A percentile compares a stretch with the other conserved stretches of the same genome.
Evolutionary conservation across 2,113 vertebrate genomes (phyloP).

Genomic region (Madoqua kirkii): DNA sequence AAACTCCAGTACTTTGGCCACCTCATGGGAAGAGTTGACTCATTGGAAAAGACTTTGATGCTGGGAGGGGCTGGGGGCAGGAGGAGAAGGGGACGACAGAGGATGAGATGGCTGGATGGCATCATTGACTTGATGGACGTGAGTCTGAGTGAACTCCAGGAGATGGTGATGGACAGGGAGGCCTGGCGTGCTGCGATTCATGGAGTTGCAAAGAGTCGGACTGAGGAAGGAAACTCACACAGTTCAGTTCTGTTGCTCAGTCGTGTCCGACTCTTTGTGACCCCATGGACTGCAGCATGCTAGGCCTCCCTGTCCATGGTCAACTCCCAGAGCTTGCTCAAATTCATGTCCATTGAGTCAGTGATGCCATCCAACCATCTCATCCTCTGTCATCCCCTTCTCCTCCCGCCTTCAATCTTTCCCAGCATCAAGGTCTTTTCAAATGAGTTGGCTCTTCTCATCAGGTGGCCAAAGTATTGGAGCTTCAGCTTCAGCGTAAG

Average conservation of each 20-base stretch:
- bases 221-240: neutral
- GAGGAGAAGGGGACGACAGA: too few relatives aligned
- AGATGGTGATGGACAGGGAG: too few relatives aligned
- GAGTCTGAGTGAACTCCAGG: too few relatives aligned
- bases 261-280: fast-evolving
- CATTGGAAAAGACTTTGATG: too few relatives aligned
- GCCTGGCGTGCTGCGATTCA: too few relatives aligned
- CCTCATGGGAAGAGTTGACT: too few relatives aligned
- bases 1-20: too few relatives aligned
- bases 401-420: neutral
- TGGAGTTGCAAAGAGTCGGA: too few relatives aligned
- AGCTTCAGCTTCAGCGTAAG: neutral
- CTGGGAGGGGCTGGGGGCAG: too few relatives aligned
- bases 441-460: neutral
- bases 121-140: too few relatives aligned
- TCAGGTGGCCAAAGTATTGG: neutral
- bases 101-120: too few relatives aligned
- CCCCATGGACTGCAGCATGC: neutral
- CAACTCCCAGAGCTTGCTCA: neutral
- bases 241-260: neutral
- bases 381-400: neutral
- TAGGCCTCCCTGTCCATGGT: neutral
- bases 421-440: neutral
- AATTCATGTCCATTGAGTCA: neutral
- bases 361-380: neutral